A percentile compares a stretch with the other conserved stretches of the same genome.
These are phyloP conservation scores for Tragelaphus strepsiceros DNA, from an alignment of 2,113 vertebrate species.

Conservation along the genomic window DNA sequence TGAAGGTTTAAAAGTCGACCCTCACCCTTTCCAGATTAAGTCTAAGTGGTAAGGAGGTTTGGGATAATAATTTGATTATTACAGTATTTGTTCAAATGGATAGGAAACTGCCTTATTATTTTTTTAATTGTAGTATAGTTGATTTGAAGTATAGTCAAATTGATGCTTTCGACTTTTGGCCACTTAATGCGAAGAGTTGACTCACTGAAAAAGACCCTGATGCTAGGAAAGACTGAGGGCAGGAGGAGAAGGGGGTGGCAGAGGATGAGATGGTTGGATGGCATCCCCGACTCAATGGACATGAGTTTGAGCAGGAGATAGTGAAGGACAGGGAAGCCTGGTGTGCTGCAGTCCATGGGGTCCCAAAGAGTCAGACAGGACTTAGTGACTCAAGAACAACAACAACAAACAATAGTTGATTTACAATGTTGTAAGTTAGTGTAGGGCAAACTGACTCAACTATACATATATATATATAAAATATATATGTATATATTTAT, in stretches of 20 bases:
- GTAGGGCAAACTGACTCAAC: background rate
- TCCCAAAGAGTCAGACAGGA: background rate
- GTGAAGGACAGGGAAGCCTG: background rate
- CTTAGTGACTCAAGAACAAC: background rate
- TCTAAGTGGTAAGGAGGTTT: background rate
- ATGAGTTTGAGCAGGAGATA: background rate
- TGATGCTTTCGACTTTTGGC: background rate
- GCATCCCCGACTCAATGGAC: background rate
- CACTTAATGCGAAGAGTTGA: background rate
- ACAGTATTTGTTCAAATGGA: background rate
- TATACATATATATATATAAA: background rate
- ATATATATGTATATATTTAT: no score
- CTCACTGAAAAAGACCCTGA: background rate
- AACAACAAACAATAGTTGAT: background rate
- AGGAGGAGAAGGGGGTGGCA: background rate
- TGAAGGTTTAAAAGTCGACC: background rate
- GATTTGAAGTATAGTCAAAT: background rate
- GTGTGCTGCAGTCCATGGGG: background rate
- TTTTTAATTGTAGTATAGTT: background rate
- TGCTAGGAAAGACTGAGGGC: background rate
- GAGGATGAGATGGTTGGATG: background rate
- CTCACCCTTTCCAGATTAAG: background rate
- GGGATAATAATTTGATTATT: background rate
- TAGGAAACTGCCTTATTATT: background rate
- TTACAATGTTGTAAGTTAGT: background rate